Base-by-base conservation (phyloP, 2,797 vertebrate genomes). In the Sarcoramphus papa region DNA sequence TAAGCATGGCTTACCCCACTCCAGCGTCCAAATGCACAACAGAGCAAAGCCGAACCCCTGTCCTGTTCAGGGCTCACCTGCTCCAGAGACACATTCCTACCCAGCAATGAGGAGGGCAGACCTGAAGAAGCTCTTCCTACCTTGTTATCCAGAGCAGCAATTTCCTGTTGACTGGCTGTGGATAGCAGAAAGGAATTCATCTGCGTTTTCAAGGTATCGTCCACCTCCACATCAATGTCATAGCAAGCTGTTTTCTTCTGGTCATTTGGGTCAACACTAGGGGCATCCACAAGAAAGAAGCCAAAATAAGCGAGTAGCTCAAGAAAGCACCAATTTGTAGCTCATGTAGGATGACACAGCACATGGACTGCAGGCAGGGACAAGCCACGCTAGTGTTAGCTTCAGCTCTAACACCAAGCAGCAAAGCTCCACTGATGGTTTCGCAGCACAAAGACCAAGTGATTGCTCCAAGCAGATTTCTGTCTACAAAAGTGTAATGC, bases 161-260 rank as follows among this genome's bases (percentile, higher is more conserved):
- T 99, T 95, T 99, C 99, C 98, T 99, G 99, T 91, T 99, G 99
- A 96, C 99, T 99, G 95, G 99, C 99, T 23, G 99, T 99, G 80
- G 99, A 99, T 4, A 99, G 98, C 95, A 99, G 98, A 92, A 99
- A 99, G 77, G 99, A 99, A 98, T 99, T 99, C 99, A 99, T 99
- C 98, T 99, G 99, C 22, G 99, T 99, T 98, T 99, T 99, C 96
- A 99, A 97, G 1, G 99, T 99, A 93, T 99, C 99, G 3, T 99
- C 99, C 95, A 99, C 99, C 97, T 99, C 99, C 91, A 99, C 99
- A 1, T 99, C 99, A 43, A 99, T 99, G 96, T 99, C 99, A 31
- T 99, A 99, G 97, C 99, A 99, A 25, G 99, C 99, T 0, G 99
- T 99, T 97, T 99, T 99, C 98, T 99, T 99, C 98, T 99, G 99